phyloP scores from a whole-genome alignment of 2,797 vertebrate species.

The Loriculus beryllinus region DNA sequence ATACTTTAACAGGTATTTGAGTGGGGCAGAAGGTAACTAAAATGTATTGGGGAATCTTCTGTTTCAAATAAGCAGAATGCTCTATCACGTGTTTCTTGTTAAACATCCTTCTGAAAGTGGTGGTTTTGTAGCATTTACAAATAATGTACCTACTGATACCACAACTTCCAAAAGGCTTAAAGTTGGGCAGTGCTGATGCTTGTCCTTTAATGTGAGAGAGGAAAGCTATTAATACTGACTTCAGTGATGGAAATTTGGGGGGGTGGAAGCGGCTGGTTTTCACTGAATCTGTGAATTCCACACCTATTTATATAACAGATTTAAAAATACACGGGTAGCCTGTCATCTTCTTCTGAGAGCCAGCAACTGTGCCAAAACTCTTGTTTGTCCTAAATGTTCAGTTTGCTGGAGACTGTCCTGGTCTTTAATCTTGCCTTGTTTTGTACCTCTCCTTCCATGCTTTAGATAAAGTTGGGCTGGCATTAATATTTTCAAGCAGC shows the following conservation, averaged over 20 bases:
- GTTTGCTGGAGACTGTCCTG: background rate
- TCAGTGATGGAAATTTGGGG: background rate
- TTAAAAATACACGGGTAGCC: background rate
- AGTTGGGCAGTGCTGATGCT: background rate
- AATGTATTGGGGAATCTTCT: background rate
- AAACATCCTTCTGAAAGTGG: background rate
- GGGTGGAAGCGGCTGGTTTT: background rate
- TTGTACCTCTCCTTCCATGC: background rate
- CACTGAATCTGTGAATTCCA: background rate
- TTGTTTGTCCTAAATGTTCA: background rate
- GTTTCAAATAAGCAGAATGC: background rate
- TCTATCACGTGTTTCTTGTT: background rate
- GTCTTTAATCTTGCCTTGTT: background rate
- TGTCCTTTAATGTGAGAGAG: background rate
- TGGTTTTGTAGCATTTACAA: background rate
- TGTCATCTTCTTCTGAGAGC: background rate
- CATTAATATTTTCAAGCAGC: conserved; percentile 9
- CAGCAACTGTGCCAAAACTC: background rate
- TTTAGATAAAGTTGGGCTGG: conserved; percentile 18
- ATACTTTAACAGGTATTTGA: background rate
- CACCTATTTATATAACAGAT: background rate
- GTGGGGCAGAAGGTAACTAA: background rate
- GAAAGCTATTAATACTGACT: background rate
- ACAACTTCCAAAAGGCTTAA: accelerated
- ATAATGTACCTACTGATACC: background rate